These are phyloP conservation scores for Lucilia sericata DNA, from an alignment of 1,140 invertebrate species.

Conservation along the genomic window DNA sequence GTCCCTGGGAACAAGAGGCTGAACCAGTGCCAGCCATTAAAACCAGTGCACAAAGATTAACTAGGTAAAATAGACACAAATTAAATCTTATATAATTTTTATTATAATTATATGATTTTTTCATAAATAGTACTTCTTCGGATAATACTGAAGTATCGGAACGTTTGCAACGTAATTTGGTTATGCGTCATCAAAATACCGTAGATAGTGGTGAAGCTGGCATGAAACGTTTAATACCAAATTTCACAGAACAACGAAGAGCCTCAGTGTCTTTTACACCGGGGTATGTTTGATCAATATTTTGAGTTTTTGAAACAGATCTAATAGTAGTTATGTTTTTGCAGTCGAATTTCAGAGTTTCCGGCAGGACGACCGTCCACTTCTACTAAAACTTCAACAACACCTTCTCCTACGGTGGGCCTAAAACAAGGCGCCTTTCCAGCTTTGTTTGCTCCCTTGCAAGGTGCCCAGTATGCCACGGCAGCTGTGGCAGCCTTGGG, in stretches of 20 bases:
- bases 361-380: slow-evolving; percentile 46
- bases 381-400: slow-evolving; percentile 46
- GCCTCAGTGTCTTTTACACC: slow-evolving; percentile 66
- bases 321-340: neutral
- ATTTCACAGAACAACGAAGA: slow-evolving; percentile 62
- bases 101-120: neutral
- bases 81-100: neutral
- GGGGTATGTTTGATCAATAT: slow-evolving; percentile 53
- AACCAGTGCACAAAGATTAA: slow-evolving; percentile 50
- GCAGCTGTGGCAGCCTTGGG: slow-evolving; percentile 42
- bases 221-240: slow-evolving; percentile 57
- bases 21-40: slow-evolving; percentile 43
- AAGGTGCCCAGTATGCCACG: slow-evolving; percentile 33
- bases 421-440: slow-evolving; percentile 32
- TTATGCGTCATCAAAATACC: slow-evolving; percentile 74
- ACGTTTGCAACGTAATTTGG: slow-evolving; percentile 71
- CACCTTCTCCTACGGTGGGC: slow-evolving; percentile 49
- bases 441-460: slow-evolving; percentile 17
- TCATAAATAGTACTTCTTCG: slow-evolving; percentile 74
- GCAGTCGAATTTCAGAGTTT: slow-evolving; percentile 49
- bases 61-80: slow-evolving; percentile 51
- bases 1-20: slow-evolving; percentile 58
- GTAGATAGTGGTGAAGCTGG: slow-evolving; percentile 69
- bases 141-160: slow-evolving; percentile 76
- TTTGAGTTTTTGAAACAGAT: neutral